Conservation (phyloP, 2,113 vertebrate species). For the human (Homo sapiens) region GRCh38 chr15:33600501-33601000, state of each 20-base stretch:
- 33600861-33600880: neutral
- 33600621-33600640: neutral
- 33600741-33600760: neutral
- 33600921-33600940: neutral
- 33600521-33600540: fast-evolving
- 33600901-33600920: neutral
- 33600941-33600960: fast-evolving
- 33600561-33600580: neutral
- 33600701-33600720: neutral
- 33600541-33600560: neutral
- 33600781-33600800: neutral
- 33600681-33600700: neutral
- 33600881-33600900: too few relatives aligned
- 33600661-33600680: neutral
- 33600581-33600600: neutral
- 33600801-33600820: neutral
- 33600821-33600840: neutral
- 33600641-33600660: neutral
- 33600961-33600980: neutral
- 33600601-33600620: neutral
- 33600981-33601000: neutral
- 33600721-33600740: neutral
- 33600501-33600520: neutral
- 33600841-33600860: neutral
- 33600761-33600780: fast-evolving